Evolutionary conservation across 2,888 invertebrate genomes (phyloP).

Genomic region (Polyommatus iphigenia): DNA sequence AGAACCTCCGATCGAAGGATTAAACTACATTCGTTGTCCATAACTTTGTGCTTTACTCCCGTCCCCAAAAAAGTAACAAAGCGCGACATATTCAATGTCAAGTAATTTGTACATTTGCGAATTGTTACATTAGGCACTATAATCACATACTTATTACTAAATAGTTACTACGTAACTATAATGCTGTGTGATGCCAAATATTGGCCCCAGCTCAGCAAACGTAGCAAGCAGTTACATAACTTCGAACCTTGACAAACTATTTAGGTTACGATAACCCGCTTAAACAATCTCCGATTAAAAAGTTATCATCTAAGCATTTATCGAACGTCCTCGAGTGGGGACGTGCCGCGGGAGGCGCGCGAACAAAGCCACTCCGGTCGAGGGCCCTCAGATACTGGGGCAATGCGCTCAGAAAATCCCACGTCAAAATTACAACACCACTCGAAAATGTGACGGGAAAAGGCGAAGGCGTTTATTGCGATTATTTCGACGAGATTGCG

Average conservation of each 20-base stretch:
- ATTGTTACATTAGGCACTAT: no score
- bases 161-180: no score
- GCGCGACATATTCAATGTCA: no score
- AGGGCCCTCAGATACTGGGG: conserved; percentile 34
- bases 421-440: conserved; percentile 23
- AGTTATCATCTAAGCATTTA: conserved; percentile 24
- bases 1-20: no score
- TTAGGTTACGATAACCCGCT: conserved; percentile 10
- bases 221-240: background rate
- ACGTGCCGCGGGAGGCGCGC: conserved; percentile 22
- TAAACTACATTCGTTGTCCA: no score
- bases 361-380: conserved; percentile 33
- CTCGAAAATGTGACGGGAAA: conserved; percentile 22
- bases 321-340: conserved; percentile 25
- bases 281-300: conserved; percentile 19
- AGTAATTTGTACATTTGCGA: no score
- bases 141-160: no score
- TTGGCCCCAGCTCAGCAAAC: no score
- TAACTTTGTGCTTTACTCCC: no score
- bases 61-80: no score
- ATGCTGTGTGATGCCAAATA: no score
- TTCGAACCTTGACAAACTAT: conserved; percentile 13
- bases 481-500: background rate
- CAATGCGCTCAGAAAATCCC: conserved; percentile 32
- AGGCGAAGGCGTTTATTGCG: conserved; percentile 24